Conservation (phyloP, 2,888 invertebrate genomes). For the Keiferia lycopersicella region DNA sequence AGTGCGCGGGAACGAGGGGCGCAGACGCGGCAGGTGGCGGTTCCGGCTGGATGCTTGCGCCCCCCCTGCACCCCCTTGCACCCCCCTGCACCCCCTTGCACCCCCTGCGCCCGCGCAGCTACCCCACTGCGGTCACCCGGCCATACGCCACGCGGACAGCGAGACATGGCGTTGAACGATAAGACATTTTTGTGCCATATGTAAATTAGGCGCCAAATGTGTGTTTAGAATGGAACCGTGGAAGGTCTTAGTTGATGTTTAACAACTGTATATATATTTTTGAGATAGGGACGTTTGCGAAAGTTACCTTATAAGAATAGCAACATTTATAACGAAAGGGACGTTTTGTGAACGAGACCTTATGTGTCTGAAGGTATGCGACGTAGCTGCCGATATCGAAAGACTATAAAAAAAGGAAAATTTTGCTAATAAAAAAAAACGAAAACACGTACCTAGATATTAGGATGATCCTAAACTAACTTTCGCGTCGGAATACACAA, state of each 20-base stretch:
- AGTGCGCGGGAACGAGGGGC: slow-evolving; percentile 34
- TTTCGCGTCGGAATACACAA: background rate
- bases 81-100: slow-evolving; percentile 40
- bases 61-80: slow-evolving; percentile 48
- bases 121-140: slow-evolving; percentile 12
- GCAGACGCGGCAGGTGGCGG: slow-evolving; percentile 64
- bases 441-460: too few relatives aligned
- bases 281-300: too few relatives aligned
- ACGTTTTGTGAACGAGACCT: too few relatives aligned
- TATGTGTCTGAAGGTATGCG: too few relatives aligned
- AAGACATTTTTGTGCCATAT: slow-evolving; percentile 25
- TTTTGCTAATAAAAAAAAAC: too few relatives aligned
- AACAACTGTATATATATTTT: too few relatives aligned
- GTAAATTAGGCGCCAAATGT: slow-evolving; percentile 32
- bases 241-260: too few relatives aligned
- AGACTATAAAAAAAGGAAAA: too few relatives aligned
- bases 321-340: too few relatives aligned
- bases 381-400: too few relatives aligned
- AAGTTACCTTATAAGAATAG: too few relatives aligned
- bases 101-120: slow-evolving; percentile 40
- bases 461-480: too few relatives aligned
- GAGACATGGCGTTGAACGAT: slow-evolving; percentile 10
- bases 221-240: background rate
- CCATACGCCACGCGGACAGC: slow-evolving; percentile 8
- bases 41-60: slow-evolving; percentile 61